These are phyloP conservation scores for Lathronympha strigana DNA, from an alignment of 2,888 invertebrate genomes.

Conservation along the genomic window DNA sequence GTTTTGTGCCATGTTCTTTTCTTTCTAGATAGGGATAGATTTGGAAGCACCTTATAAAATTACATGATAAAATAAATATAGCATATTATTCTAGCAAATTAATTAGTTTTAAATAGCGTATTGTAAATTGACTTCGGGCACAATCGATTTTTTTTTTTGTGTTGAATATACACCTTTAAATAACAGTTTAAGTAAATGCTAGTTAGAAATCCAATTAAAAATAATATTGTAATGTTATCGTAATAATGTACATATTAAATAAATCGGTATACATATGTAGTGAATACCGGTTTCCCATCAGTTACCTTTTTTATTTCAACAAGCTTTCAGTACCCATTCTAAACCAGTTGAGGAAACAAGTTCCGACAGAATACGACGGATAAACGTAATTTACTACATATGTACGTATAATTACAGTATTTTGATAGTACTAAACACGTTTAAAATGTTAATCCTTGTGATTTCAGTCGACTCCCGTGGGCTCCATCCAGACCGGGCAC, in stretches of 20 bases:
- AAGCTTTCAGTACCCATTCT: no score
- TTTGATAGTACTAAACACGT: no score
- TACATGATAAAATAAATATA: not conserved
- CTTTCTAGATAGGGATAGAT: no score
- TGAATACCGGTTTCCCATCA: no score
- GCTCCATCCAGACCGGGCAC: conserved; percentile 95
- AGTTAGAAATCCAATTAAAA: no score
- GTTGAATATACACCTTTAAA: no score
- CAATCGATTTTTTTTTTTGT: not conserved
- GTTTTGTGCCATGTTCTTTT: not conserved
- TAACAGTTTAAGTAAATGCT: no score
- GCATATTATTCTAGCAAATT: conserved; percentile 1
- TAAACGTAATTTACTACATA: no score
- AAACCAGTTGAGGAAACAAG: no score
- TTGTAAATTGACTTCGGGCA: not conserved
- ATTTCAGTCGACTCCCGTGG: conserved; percentile 95
- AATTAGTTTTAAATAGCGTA: conserved; percentile 7
- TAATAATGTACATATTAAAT: not conserved
- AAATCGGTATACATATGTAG: not conserved
- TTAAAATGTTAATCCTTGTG: conserved; percentile 44
- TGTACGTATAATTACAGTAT: no score
- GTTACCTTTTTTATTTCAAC: no score
- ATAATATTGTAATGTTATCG: not conserved
- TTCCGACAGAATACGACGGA: no score
- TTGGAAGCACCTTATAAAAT: not conserved